A percentile compares a stretch with the other conserved stretches of the same genome.
Evolutionary conservation across 2,797 vertebrate genomes (phyloP).

Genomic region (Eutrigla gurnardus): DNA sequence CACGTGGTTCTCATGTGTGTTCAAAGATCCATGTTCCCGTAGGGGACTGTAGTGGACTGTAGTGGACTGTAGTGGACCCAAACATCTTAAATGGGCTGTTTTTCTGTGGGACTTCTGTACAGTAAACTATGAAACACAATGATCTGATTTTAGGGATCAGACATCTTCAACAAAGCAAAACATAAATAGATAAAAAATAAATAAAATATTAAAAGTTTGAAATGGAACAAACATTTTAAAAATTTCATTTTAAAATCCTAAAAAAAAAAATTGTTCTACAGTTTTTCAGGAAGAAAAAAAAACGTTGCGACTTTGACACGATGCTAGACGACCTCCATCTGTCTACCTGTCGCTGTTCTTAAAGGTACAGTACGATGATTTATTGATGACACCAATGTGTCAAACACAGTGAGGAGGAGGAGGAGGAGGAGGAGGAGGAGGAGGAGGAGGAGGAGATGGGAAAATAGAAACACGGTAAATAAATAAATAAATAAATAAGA

Average conservation of each 20-base stretch:
- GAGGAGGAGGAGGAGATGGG: neutral
- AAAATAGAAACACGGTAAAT: constrained; percentile 4
- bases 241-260: neutral
- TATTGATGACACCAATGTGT: constrained; percentile 73
- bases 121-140: too few species aligned
- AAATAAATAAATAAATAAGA: neutral
- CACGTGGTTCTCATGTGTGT: constrained; percentile 41
- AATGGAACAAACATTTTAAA: neutral
- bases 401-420: constrained; percentile 35
- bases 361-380: constrained; percentile 56
- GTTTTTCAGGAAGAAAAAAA: constrained; percentile 7
- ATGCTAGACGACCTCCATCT: neutral
- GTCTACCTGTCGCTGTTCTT: constrained; percentile 1
- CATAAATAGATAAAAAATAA: too few species aligned
- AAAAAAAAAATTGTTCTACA: too few species aligned
- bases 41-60: neutral
- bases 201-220: neutral
- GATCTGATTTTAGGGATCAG: neutral
- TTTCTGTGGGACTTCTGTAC: neutral
- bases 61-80: neutral
- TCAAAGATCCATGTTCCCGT: too few species aligned
- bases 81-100: neutral
- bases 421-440: neutral
- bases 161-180: too few species aligned
- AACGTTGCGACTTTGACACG: constrained; percentile 11